Evolutionary conservation across 2,113 vertebrate species (phyloP).

Genomic region (Prolemur simus): DNA sequence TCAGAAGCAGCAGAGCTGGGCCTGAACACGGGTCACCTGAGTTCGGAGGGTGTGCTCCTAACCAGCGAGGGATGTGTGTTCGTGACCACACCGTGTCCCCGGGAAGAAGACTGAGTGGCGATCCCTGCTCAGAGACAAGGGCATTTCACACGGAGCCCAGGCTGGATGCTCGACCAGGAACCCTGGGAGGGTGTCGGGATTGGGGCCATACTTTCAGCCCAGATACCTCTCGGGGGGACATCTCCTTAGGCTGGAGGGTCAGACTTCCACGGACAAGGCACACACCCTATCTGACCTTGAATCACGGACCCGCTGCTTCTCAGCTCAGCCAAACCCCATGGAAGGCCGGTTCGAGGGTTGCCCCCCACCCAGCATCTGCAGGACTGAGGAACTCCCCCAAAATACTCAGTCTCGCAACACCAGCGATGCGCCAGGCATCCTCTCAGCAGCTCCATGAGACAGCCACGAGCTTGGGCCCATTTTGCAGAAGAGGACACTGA

Average conservation of each 20-base stretch:
- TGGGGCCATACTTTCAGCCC: background rate
- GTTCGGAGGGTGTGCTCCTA: background rate
- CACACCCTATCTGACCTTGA: background rate
- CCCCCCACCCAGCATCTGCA: background rate
- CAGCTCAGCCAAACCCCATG: background rate
- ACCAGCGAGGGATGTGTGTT: fast-evolving
- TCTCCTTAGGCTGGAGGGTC: background rate
- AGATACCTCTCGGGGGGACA: background rate
- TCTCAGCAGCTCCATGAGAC: background rate
- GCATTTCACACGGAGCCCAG: background rate
- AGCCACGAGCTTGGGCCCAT: background rate
- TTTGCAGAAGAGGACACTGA: background rate
- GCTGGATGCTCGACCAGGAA: background rate
- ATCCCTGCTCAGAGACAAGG: fast-evolving
- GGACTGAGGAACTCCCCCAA: background rate
- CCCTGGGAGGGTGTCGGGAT: background rate
- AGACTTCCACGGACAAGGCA: background rate
- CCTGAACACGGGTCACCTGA: background rate
- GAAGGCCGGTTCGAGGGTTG: fast-evolving
- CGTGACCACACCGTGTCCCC: fast-evolving
- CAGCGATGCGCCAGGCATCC: fast-evolving
- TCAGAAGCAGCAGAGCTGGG: background rate
- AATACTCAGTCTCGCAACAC: background rate
- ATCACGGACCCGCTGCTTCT: background rate
- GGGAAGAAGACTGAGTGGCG: background rate